Evolutionary conservation across 2,888 invertebrate genomes (phyloP).

Genomic region (Mesorhabditis sp.): DNA sequence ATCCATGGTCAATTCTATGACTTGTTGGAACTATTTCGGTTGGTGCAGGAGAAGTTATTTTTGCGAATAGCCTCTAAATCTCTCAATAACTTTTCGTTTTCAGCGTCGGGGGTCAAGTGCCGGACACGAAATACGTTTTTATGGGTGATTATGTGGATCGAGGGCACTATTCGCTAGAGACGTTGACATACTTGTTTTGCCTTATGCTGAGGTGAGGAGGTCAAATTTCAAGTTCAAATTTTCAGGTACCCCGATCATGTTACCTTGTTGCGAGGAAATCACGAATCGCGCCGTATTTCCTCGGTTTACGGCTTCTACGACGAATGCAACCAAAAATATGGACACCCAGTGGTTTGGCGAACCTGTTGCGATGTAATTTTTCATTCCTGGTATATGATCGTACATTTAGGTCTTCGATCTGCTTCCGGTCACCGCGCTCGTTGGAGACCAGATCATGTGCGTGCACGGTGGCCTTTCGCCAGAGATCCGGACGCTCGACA

Average conservation of each 20-base stretch:
- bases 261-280: conserved; percentile 89
- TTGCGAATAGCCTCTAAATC: conserved; percentile 4
- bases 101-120: conserved; percentile 70
- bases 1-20: conserved; percentile 81
- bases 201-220: conserved; percentile 29
- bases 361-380: conserved; percentile 79
- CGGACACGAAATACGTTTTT: conserved; percentile 89
- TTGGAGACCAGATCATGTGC: conserved; percentile 93
- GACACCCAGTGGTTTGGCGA: conserved; percentile 97
- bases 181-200: conserved; percentile 64
- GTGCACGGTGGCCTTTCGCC: conserved; percentile 97
- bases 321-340: conserved; percentile 97
- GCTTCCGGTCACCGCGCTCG: conserved; percentile 92
- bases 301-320: conserved; percentile 72
- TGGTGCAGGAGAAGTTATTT: not conserved
- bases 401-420: conserved; percentile 68
- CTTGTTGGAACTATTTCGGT: conserved; percentile 79
- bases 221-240: not conserved
- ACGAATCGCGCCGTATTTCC: conserved; percentile 96
- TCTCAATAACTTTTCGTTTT: conserved; percentile 1
- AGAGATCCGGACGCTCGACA: conserved; percentile 87
- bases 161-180: conserved; percentile 92
- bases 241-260: conserved; percentile 76
- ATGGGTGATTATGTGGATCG: conserved; percentile 95
- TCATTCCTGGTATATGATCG: conserved; percentile 5